Conservation (phyloP, 2,888 invertebrate genomes). For the Clunio marinus region DNA sequence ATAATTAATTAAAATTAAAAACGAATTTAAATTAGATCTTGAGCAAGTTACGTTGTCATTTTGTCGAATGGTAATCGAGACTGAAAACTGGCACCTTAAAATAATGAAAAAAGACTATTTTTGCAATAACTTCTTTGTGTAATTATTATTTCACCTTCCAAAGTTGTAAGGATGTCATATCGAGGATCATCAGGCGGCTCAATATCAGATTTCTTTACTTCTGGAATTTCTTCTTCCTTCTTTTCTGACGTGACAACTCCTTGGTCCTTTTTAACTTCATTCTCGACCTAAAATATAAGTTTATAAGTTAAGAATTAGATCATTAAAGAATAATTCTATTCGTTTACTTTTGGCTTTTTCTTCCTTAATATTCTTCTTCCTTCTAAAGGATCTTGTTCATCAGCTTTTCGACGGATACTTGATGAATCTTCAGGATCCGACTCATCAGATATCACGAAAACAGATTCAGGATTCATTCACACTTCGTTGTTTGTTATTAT, state of each 20-base stretch:
- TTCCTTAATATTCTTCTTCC: slow-evolving; percentile 29
- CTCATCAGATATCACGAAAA: slow-evolving; percentile 28
- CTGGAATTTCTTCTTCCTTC: slow-evolving; percentile 21
- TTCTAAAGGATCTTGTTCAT: slow-evolving; percentile 31
- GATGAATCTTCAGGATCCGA: slow-evolving; percentile 29
- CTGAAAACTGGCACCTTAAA: slow-evolving; percentile 18
- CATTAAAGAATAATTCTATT: background rate
- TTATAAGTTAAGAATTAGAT: background rate
- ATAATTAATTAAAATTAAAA: no score
- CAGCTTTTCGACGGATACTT: background rate
- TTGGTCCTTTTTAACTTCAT: slow-evolving; percentile 13
- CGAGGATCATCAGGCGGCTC: background rate
- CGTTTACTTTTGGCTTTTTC: slow-evolving; percentile 30
- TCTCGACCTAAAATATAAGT: slow-evolving; percentile 5
- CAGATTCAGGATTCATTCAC: slow-evolving; percentile 24
- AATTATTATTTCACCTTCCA: no score
- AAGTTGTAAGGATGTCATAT: slow-evolving; percentile 2
- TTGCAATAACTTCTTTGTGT: no score
- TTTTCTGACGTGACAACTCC: slow-evolving; percentile 1
- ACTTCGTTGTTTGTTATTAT: background rate
- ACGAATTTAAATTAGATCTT: background rate
- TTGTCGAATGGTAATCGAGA: slow-evolving; percentile 23
- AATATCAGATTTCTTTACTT: slow-evolving; percentile 4
- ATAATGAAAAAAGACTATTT: no score
- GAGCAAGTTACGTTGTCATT: slow-evolving; percentile 13